Percentiles rank a stretch among this genome's conserved stretches.
Conservation (phyloP, 2,888 invertebrate genomes). For the Sinopyrophorus schimmeli region DNA sequence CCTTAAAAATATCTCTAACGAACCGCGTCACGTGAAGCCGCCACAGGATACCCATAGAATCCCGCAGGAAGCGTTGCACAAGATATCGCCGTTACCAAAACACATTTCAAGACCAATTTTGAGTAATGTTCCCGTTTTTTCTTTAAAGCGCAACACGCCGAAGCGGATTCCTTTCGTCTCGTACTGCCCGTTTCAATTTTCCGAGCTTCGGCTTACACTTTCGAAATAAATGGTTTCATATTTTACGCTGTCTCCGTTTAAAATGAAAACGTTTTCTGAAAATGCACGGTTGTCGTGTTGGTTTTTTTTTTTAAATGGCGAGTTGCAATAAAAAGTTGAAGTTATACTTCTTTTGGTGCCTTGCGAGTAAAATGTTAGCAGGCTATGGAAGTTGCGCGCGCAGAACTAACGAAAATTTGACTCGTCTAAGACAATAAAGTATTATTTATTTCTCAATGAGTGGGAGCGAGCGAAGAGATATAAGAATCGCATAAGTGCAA, state of each 20-base stretch:
- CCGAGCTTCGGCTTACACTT: conserved; percentile 14
- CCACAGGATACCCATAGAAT: conserved; percentile 36
- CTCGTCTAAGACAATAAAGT: too few species aligned
- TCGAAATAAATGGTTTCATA: conserved; percentile 12
- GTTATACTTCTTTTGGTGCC: too few species aligned
- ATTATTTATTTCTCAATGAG: too few species aligned
- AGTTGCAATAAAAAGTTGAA: too few species aligned
- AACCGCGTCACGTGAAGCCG: conserved; percentile 42
- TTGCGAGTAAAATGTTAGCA: too few species aligned
- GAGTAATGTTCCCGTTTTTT: conserved; percentile 17
- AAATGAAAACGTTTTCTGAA: too few species aligned
- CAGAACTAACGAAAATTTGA: too few species aligned
- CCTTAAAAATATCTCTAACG: conserved; percentile 40
- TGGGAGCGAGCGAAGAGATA: too few species aligned
- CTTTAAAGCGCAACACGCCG: conserved; percentile 9
- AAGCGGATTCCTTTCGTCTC: conserved; percentile 8
- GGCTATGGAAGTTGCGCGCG: too few species aligned
- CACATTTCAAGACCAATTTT: conserved; percentile 22
- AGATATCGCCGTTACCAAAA: conserved; percentile 23
- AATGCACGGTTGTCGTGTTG: too few species aligned
- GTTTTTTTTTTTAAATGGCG: too few species aligned
- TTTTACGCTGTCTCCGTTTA: conserved; percentile 1
- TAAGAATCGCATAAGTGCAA: too few species aligned
- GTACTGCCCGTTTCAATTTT: conserved; percentile 6
- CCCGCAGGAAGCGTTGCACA: conserved; percentile 32